Evolutionary conservation across 2,797 vertebrate genomes (phyloP), one percentile per base, ranked within the genome.

Genomic region (Phoxinus dragarum): DNA sequence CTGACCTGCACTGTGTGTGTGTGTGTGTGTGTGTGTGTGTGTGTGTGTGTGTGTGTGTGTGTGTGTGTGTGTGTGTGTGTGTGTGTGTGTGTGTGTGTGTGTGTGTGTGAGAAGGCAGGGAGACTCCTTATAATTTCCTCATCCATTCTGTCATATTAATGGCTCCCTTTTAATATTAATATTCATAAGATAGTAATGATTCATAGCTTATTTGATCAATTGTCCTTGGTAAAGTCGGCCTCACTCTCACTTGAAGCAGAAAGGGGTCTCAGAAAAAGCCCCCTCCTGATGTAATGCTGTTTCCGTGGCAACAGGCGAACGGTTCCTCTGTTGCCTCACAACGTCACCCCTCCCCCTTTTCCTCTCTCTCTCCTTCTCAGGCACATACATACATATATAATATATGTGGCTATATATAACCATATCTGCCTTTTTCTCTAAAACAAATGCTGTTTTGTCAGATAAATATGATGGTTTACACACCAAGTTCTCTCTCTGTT

Each of bases 291-390:
- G 59, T 75, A 82, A 86, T 74, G 72, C 27, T 54, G 88, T 90
- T 87, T 88, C 89, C 86, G 77, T 88, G 83, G 88, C 82, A 88
- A 90, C 87, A 85, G 80, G 79, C 34, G 19, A 83, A 72, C 6
- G 56, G 69, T 47, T 64, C 84, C 81, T 78, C 82, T 86, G 86
- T 71, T 84, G 69, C 77, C 86, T 90, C 81, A 86, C 80, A 81
- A 74, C 67, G 64, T 47, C 80, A 80, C 71, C 89, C 86, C 69
- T 75, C 85, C 86, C 88, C 84, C 76, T 7, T 64, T 40, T 4
- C 34, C 56, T 54, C 54, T 49, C 31, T 36, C n/a, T 64, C 74
- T 61, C n/a, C 78, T 69, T 78, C 54, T 36, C 69, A 38, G 8
- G 49, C 61, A 76, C 68, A 71, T 67, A 23, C n/a, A 6, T 68